These are phyloP conservation scores for Microctenopoma stevenorrisi DNA, from an alignment of 2,797 vertebrate genomes.

Conservation along the genomic window DNA sequence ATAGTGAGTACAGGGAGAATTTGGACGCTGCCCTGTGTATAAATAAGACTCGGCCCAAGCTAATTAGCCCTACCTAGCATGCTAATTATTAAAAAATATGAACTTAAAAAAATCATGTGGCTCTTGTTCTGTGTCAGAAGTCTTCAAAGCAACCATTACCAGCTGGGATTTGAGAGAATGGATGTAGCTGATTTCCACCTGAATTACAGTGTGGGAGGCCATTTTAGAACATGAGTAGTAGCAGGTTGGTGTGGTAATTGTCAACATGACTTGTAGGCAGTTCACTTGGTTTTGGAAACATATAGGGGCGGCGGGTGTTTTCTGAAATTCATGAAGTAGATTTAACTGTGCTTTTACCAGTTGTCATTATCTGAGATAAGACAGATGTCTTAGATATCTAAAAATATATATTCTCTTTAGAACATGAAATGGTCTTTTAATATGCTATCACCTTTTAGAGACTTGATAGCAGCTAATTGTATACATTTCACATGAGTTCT, in stretches of 20 bases:
- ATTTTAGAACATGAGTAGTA: constrained; percentile 39
- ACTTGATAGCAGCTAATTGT: constrained; percentile 2
- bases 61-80: constrained; percentile 38
- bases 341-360: constrained; percentile 14
- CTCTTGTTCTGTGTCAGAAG: constrained; percentile 15
- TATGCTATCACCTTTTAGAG: neutral
- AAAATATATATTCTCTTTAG: constrained; percentile 20
- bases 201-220: constrained; percentile 4
- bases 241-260: constrained; percentile 21
- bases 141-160: constrained; percentile 11
- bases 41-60: neutral
- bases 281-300: neutral
- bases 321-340: constrained; percentile 23
- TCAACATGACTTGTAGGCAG: constrained; percentile 2
- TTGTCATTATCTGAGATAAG: constrained; percentile 53
- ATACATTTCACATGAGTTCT: neutral
- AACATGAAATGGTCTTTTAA: neutral
- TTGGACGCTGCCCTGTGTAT: neutral
- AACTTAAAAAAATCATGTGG: constrained; percentile 28
- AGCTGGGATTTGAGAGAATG: constrained; percentile 9
- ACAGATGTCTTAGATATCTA: constrained; percentile 7
- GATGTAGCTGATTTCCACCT: constrained; percentile 17
- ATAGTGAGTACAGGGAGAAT: no score
- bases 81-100: constrained; percentile 38
- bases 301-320: constrained; percentile 4